Evolutionary conservation across 2,113 vertebrate genomes (phyloP), one percentile per base, ranked within the genome.

Genomic region (Cygnus buccinator): DNA sequence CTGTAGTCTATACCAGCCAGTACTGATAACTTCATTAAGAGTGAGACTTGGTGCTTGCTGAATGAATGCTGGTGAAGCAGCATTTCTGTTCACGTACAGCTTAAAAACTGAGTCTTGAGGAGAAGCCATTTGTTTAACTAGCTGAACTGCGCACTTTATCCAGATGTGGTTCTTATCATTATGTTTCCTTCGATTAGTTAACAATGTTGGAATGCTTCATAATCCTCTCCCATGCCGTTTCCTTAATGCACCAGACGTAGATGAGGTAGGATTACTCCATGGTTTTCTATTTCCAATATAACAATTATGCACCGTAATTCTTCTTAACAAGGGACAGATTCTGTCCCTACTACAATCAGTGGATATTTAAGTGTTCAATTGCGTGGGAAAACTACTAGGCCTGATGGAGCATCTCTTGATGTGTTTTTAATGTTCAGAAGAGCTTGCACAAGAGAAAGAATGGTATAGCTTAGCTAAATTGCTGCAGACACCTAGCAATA

Each of bases 141-240:
- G 37, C n/a, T 28, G 35, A 89, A 62, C 26, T 72, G 17, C 10
- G 35, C 16, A 20, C 35, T 92, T 92, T 62, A 15, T 50, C 33
- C 66, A 63, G 33, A 73, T 93, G 67, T 91, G 21, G 8, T 91
- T 92, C 75, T 93, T 88, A 81, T 54, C 52, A 5, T 33, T 87
- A 1, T 33, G 12, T 71, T 91, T 90, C 63, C 48, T 35, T 87
- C 95, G 39, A 58, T 78, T 94, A 99, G 98, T 99, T 92, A 99
- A 99, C 97, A 99, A 99, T 65, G 98, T 99, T 8, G 99, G 98
- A 74, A 98, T 98, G 84, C 87, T 99, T 89, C 98, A 98, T 46
- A 98, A 66, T 82, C 21, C 79, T 31, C n/a, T 98, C 74, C 98
- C 98, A 1, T 89, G 65, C 66, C 79, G 17, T 78, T 99, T 99